Base-by-base conservation (phyloP, 1,140 invertebrate genomes). In the Ladona fulva region DNA sequence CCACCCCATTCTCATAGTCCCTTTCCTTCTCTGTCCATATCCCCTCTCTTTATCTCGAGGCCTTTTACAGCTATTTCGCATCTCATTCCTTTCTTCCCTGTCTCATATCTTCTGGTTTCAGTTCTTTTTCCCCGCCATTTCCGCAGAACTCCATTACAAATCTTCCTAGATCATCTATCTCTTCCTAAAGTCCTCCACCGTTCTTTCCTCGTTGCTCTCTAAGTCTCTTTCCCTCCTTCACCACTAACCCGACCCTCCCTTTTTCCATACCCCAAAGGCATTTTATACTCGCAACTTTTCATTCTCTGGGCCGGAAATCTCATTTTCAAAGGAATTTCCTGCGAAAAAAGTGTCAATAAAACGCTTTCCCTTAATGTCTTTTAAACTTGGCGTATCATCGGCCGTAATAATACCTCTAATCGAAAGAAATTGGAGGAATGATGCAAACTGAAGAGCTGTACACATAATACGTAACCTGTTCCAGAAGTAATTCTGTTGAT, bases 131-230 rank as follows among this genome's bases (percentile, higher is more conserved):
- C n/a, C 14, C 52, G 52, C n/a, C 52, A 22, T 16, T 66, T 22
- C 52, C 52, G 52, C 52, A 66, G 52, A 66, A 66, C 52, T 66
- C 52, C 52, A 66, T 66, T 66, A 66, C 52, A 22, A 66, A 66
- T 66, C 52, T 66, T 22, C 16, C 16, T 66, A 66, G 29, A 37
- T 37, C 29, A 37, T 37, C 29, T 37, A 37, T 37, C 29, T 37
- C 29, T 8, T 37, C 29, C 8, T 37, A 37, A 37, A 19, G 16
- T 22, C 52, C 52, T 22, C 44, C 10, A 52, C 19, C 44, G 10
- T 52, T 52, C 44, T 52, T 52, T 19, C 44, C 19, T 19, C 44
- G 44, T 19, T 19, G 10, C 44, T 52, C 44, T 52, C n/a, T n/a
- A n/a, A n/a, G n/a, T n/a, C n/a, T n/a, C n/a, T n/a, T n/a, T n/a